Evolutionary conservation across 2,888 invertebrate genomes (phyloP), one percentile per base, ranked within the genome.

Genomic region (Cistogaster globosa): DNA sequence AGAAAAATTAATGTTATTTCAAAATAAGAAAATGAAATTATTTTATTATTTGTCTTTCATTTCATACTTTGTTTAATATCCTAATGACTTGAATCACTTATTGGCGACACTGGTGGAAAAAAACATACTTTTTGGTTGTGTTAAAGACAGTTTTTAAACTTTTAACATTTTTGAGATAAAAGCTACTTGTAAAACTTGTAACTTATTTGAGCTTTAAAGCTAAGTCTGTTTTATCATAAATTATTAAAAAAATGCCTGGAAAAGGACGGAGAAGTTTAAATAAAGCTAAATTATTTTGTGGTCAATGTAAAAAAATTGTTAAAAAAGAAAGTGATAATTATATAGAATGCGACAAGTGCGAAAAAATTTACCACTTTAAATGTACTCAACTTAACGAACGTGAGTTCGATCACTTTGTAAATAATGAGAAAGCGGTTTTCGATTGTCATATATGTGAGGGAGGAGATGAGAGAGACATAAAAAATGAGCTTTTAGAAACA

Each of bases 331-430:
- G 36, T 36, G 36, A 51, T 51, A 18, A 51, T 42, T 42, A 55
- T 11, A 55, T 55, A 55, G 53, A 18, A 55, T 55, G 53, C 20
- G 53, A 55, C 16, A 55, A 55, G 16, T 55, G 53, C 20, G 20
- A 20, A 20, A 55, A 55, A 55, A 20, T 7, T 55, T 55, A 20
- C 8, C 53, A 55, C 16, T 22, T 20, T 20, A 14, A 55, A 55
- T 55, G 53, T 55, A 55, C 53, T 20, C 12, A 55, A 55, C 11
- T 55, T 16, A n/a, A 55, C 11, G 16, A 55, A 42, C 42, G 42
- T 42, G 2, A 42, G 42, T 42, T 42, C 11, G 5, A 42, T 42
- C 12, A 11, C 12, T 12, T 12, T 42, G 9, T 42, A 42, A 42
- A 42, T 11, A 42, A 42, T 42, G 42, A 42, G 42, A 42, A 42